Base-by-base conservation (phyloP, 2,888 invertebrate species). In the Anthophora plumipes region DNA sequence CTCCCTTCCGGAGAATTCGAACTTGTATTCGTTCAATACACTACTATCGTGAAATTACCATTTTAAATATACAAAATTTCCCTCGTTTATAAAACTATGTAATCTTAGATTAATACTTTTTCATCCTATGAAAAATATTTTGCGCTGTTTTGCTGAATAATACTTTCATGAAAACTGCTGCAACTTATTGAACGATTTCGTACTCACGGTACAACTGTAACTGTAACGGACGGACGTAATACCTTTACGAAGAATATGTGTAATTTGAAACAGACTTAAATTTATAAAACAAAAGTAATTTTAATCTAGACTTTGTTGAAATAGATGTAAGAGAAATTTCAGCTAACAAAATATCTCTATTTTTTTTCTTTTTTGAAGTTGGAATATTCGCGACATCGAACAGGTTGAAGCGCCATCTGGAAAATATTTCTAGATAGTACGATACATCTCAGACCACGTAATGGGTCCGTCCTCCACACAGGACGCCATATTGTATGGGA, bases 401-500 rank as follows among this genome's bases (percentile, higher is more conserved):
- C n/a, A 0, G 31, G 8, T 12, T 12, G 43, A 17, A 57, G 68
- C 82, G 82, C 82, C 82, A 75, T 71, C 76, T 82, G 17, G 20
- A 20, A 57, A 63, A 72, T 50, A 77, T 63, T 72, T 71, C 63
- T 57, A 39, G 46, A 43, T 41, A 41, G 9, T 31, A 60, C 41
- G 31, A 52, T 22, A 48, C 55, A 69, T 60, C 50, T 25, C 20
- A 52, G 67, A 79, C 70, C 81, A 86, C 87, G 85, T 85, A 86
- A 83, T 79, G 59, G 55, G 48, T 69, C 69, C 70, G 74, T 84
- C 78, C 71, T 69, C 57, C 48, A 74, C 17, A 76, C 41, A 57
- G 41, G 54, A 50, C 88, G 87, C 87, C 87, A 87, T 87, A 83
- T 87, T 87, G 83, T 79, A 60, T 60, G 50, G 75, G 80, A 84